Percentiles rank a stretch among this genome's conserved stretches.
phyloP scores from a whole-genome alignment of 1,140 invertebrate genomes.

The Cherax destructor region DNA sequence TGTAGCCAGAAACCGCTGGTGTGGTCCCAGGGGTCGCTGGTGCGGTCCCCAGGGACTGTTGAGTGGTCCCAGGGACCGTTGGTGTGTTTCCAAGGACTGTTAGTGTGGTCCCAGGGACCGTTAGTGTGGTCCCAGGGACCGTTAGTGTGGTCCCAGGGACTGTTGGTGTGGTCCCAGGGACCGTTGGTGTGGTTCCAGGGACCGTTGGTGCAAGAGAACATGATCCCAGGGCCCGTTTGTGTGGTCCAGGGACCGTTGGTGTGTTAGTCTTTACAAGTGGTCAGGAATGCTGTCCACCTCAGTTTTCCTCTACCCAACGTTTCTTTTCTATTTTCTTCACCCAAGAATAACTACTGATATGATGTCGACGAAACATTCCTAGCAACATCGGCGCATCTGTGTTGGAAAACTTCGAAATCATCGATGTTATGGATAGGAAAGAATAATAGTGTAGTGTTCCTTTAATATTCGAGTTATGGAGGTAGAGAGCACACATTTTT shows the following conservation, averaged over 20 bases:
- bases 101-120: too few relatives aligned
- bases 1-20: too few relatives aligned
- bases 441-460: background rate
- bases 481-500: too few relatives aligned
- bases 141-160: background rate
- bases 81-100: too few relatives aligned
- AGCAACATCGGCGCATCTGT: background rate
- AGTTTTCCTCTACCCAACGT: background rate
- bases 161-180: too few relatives aligned
- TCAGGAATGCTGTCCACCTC: background rate
- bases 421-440: background rate
- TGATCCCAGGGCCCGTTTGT: background rate
- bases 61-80: too few relatives aligned
- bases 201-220: too few relatives aligned
- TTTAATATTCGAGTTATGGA: too few relatives aligned
- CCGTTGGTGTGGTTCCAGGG: too few relatives aligned
- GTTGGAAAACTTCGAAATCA: background rate
- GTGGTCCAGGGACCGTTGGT: background rate
- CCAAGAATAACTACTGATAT: background rate
- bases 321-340: background rate
- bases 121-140: background rate
- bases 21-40: too few relatives aligned
- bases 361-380: background rate
- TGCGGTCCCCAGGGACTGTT: too few relatives aligned
- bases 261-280: background rate